These are phyloP conservation scores for Amphipyra berbera DNA, from an alignment of 2,888 invertebrate species.

Conservation along the genomic window DNA sequence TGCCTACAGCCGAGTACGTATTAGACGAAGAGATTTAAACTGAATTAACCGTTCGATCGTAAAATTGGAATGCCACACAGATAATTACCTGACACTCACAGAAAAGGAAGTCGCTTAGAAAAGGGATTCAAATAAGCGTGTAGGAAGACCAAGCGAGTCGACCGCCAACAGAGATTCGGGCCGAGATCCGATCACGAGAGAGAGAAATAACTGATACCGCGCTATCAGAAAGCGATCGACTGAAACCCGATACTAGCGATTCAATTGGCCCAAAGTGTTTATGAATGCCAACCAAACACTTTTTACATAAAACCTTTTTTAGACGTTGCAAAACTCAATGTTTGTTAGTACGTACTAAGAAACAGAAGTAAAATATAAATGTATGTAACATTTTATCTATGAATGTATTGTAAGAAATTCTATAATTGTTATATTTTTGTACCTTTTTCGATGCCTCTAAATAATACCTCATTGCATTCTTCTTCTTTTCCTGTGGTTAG, in stretches of 20 bases:
- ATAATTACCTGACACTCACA: slow-evolving; percentile 90
- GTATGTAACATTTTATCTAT: no score
- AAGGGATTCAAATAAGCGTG: slow-evolving; percentile 88
- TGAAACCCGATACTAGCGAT: slow-evolving; percentile 78
- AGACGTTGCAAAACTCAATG: not conserved
- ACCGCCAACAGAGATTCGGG: slow-evolving; percentile 65
- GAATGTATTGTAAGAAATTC: no score
- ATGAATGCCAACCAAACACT: slow-evolving; percentile 55
- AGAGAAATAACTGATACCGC: slow-evolving; percentile 79
- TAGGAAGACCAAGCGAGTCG: slow-evolving; percentile 81
- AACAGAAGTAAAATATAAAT: no score
- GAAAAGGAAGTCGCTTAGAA: slow-evolving; percentile 88
- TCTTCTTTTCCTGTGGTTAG: no score
- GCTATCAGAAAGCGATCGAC: slow-evolving; percentile 77
- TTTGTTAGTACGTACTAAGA: not conserved
- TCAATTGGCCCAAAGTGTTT: slow-evolving; percentile 72
- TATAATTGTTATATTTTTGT: no score
- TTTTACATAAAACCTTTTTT: slow-evolving; percentile 7
- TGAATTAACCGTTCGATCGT: slow-evolving; percentile 90
- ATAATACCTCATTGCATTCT: no score
- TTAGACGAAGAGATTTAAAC: slow-evolving; percentile 89
- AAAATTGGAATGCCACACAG: slow-evolving; percentile 90
- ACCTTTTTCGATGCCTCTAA: no score
- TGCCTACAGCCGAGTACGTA: slow-evolving; percentile 83
- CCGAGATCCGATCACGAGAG: slow-evolving; percentile 74